phyloP scores from a whole-genome alignment of 2,888 invertebrate genomes.

The Horisme vitalbata region DNA sequence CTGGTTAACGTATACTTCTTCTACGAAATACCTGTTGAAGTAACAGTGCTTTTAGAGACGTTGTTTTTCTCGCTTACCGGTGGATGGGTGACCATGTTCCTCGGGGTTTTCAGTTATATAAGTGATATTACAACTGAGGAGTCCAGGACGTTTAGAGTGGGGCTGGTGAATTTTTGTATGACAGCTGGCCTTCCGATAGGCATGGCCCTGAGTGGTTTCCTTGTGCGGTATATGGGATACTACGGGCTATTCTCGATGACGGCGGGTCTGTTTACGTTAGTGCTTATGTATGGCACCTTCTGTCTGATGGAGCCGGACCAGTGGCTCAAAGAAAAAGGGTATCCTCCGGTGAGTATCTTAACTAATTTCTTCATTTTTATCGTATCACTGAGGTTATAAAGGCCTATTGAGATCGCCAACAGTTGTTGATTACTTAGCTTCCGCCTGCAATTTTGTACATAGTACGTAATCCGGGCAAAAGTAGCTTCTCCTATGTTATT shows the following conservation, averaged over 20 bases:
- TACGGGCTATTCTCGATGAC: constrained; percentile 73
- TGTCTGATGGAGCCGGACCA: constrained; percentile 86
- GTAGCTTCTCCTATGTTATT: no score
- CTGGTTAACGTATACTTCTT: constrained; percentile 82
- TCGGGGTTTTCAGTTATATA: constrained; percentile 84
- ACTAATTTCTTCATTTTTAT: background rate
- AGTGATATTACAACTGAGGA: constrained; percentile 83
- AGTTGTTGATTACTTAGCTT: background rate
- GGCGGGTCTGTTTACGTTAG: constrained; percentile 73
- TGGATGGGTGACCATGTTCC: constrained; percentile 82
- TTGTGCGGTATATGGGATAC: constrained; percentile 69
- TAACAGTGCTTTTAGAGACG: constrained; percentile 78
- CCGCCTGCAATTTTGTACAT: no score
- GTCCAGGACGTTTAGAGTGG: constrained; percentile 83
- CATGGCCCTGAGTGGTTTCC: constrained; percentile 77
- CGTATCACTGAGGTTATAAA: no score
- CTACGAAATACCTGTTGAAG: constrained; percentile 80
- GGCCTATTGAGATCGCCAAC: background rate
- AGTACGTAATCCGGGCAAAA: no score
- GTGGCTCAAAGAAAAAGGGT: constrained; percentile 58
- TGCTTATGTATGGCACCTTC: constrained; percentile 87
- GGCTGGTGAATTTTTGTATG: constrained; percentile 84
- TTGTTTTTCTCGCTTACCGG: constrained; percentile 79
- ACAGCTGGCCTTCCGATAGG: constrained; percentile 83
- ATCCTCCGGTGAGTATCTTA: constrained; percentile 58